These are phyloP conservation scores for Pseudomugil gertrudae DNA, from an alignment of 2,797 vertebrate genomes.

Conservation along the genomic window DNA sequence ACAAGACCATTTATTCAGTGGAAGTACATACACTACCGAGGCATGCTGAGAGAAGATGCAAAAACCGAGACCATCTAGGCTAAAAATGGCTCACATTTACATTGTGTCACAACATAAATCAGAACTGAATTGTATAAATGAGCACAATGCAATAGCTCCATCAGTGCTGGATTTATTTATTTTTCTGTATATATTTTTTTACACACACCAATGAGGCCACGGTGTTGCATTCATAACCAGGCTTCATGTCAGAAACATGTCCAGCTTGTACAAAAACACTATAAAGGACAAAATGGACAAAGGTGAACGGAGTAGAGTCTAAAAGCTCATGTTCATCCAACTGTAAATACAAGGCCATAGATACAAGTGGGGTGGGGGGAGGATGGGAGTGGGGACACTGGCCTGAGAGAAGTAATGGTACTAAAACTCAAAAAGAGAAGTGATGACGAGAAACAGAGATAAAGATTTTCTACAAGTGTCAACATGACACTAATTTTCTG, in stretches of 20 bases:
- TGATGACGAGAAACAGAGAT: background rate
- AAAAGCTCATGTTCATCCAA: slow-evolving; percentile 40
- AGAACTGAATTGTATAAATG: slow-evolving; percentile 54
- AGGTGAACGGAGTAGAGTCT: slow-evolving; percentile 43
- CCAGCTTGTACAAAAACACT: slow-evolving; percentile 5
- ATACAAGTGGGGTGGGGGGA: background rate
- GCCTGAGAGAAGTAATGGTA: slow-evolving; percentile 30
- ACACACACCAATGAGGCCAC: slow-evolving; percentile 9
- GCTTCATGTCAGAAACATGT: background rate
- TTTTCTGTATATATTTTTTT: slow-evolving; percentile 20
- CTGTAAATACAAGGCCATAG: slow-evolving; percentile 34
- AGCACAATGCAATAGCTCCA: slow-evolving; percentile 33
- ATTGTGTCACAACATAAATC: slow-evolving; percentile 58
- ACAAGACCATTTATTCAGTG: slow-evolving; percentile 55
- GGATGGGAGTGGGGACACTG: background rate
- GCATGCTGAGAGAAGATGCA: slow-evolving; percentile 42
- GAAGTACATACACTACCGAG: slow-evolving; percentile 25
- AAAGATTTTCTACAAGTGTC: background rate
- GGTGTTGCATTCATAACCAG: slow-evolving; percentile 1
- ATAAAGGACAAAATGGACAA: slow-evolving; percentile 45
- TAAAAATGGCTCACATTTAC: slow-evolving; percentile 61
- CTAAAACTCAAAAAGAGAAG: background rate
- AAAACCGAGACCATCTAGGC: slow-evolving; percentile 29
- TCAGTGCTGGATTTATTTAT: slow-evolving; percentile 16
- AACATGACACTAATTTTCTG: background rate